phyloP scores from a whole-genome alignment of 2,113 vertebrate genomes.

The Pseudorectes ferrugineus region DNA sequence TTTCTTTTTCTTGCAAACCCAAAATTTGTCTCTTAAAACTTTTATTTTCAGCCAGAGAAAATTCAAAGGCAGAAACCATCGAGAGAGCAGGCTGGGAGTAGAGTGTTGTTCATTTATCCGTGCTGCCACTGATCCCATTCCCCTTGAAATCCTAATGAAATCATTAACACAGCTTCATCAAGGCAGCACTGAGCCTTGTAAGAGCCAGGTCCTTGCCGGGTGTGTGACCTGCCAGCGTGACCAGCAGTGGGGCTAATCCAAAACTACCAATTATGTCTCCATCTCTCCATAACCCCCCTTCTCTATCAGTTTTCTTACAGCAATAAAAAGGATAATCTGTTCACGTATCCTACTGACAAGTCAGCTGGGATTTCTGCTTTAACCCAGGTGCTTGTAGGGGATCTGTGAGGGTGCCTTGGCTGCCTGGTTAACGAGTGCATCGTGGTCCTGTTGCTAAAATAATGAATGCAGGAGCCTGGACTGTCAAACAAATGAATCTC shows the following conservation, averaged over 20 bases:
- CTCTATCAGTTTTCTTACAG: not conserved
- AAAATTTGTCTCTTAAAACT: not conserved
- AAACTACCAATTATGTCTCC: not conserved
- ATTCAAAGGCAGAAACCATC: not conserved
- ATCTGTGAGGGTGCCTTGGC: not conserved
- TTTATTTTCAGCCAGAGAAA: not conserved
- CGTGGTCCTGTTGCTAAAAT: slow-evolving; percentile 69
- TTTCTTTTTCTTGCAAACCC: not conserved
- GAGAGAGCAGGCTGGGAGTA: not conserved
- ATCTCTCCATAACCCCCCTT: not conserved
- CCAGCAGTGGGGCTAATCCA: not conserved
- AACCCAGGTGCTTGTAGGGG: not conserved
- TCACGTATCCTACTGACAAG: not conserved
- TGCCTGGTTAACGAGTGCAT: slow-evolving; percentile 20
- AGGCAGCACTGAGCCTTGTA: not conserved
- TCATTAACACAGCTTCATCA: not conserved
- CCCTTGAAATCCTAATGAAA: not conserved
- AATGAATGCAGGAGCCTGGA: slow-evolving; percentile 72
- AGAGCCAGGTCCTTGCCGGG: not conserved
- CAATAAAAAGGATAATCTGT: not conserved
- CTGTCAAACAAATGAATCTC: slow-evolving; percentile 71
- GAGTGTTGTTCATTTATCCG: not conserved
- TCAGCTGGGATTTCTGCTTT: not conserved
- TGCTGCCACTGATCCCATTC: not conserved
- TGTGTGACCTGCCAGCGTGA: not conserved